These are phyloP conservation scores for Aelia acuminata DNA, from an alignment of 2,888 invertebrate species.

Conservation along the genomic window DNA sequence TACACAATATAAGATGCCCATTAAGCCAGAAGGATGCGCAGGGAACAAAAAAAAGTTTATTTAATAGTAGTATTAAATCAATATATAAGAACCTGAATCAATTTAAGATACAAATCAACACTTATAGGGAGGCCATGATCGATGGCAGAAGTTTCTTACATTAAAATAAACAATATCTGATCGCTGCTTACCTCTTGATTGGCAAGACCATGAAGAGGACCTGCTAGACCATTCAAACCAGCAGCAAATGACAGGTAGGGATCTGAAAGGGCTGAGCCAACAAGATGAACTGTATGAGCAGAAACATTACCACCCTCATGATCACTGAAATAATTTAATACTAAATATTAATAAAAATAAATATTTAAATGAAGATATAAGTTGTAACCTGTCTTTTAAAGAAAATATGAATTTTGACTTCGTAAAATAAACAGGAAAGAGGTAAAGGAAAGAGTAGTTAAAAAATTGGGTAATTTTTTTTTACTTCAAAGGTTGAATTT, in stretches of 20 bases:
- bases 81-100: no score
- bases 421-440: no score
- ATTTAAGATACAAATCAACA: no score
- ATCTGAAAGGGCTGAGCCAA: constrained; percentile 94
- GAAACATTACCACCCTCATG: constrained; percentile 98
- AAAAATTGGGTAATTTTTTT: no score
- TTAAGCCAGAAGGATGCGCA: no score
- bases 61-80: no score
- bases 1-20: no score
- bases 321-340: constrained; percentile 75
- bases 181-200: constrained; percentile 84
- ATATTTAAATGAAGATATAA: background rate
- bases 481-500: no score
- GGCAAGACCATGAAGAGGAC: constrained; percentile 95
- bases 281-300: constrained; percentile 93
- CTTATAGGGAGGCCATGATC: background rate
- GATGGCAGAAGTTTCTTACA: constrained; percentile 59
- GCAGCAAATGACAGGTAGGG: constrained; percentile 94
- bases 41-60: no score
- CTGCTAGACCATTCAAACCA: constrained; percentile 94
- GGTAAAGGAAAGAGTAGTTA: no score
- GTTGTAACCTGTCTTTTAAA: no score
- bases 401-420: no score
- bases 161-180: background rate
- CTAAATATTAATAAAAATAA: background rate